A percentile compares a stretch with the other conserved stretches of the same genome.
Conservation (phyloP, 2,113 vertebrate species). For the Alethe diademata region DNA sequence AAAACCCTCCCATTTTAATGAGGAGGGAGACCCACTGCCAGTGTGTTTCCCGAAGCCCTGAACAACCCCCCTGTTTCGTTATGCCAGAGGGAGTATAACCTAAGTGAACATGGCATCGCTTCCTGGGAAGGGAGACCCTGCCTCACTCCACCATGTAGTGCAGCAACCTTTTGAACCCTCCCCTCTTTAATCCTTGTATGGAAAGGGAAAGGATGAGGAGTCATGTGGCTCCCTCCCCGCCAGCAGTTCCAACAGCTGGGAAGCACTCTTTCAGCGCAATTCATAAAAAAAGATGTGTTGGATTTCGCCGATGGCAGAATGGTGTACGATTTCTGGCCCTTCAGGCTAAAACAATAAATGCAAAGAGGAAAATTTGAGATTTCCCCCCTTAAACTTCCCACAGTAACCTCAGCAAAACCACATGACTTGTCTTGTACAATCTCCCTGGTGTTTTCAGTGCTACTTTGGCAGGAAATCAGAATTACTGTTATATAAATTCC, state of each 20-base stretch:
- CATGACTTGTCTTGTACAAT: conserved; percentile 82
- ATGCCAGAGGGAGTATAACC: conserved; percentile 50
- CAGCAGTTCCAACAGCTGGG: conserved; percentile 76
- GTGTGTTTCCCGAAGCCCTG: conserved; percentile 5
- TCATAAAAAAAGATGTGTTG: conserved; percentile 69
- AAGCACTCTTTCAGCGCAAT: conserved; percentile 72
- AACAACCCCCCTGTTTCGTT: background rate
- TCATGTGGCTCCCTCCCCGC: conserved; percentile 66
- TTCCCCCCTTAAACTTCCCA: conserved; percentile 81
- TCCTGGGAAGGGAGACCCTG: conserved; percentile 65
- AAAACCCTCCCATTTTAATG: conserved; percentile 13
- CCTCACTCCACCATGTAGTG: conserved; percentile 42
- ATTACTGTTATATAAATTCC: conserved; percentile 92
- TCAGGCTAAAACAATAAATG: conserved; percentile 80
- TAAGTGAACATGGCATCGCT: conserved; percentile 60
- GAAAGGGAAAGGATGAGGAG: conserved; percentile 70
- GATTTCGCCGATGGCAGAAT: conserved; percentile 80
- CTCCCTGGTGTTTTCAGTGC: conserved; percentile 84
- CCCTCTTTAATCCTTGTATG: conserved; percentile 71
- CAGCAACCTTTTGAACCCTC: conserved; percentile 73
- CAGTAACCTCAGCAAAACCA: conserved; percentile 84
- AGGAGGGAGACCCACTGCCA: conserved; percentile 24
- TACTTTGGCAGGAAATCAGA: conserved; percentile 90
- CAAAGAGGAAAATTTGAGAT: conserved; percentile 77
- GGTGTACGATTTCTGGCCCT: conserved; percentile 77